These are phyloP conservation scores for Urechis unicinctus DNA, from an alignment of 2,888 invertebrate species.

Conservation along the genomic window DNA sequence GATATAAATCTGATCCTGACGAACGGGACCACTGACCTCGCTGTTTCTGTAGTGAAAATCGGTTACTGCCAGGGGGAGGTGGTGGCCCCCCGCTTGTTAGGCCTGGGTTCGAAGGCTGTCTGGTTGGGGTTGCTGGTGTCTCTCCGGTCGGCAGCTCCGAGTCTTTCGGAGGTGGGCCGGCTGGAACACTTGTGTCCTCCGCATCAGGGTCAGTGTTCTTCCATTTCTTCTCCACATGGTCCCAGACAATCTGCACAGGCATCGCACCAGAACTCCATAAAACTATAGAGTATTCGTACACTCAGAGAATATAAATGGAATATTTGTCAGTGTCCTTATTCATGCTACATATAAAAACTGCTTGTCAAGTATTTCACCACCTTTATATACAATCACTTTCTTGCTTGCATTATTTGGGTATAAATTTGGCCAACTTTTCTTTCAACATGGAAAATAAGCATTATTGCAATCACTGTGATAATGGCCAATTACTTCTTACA, in stretches of 20 bases:
- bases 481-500: too few species aligned
- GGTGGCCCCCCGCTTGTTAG: constrained; percentile 22
- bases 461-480: too few species aligned
- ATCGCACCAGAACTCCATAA: too few species aligned
- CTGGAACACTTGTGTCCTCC: constrained; percentile 47
- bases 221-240: constrained; percentile 80
- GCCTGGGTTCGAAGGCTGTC: not conserved
- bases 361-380: too few species aligned
- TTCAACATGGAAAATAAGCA: not conserved
- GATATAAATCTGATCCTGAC: too few species aligned
- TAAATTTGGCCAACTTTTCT: not conserved
- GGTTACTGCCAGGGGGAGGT: constrained; percentile 36
- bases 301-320: too few species aligned
- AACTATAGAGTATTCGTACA: too few species aligned
- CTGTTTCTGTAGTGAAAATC: constrained; percentile 38
- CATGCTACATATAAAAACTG: too few species aligned
- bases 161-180: constrained; percentile 40
- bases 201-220: constrained; percentile 71
- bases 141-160: constrained; percentile 22
- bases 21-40: constrained; percentile 40
- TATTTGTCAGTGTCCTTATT: too few species aligned
- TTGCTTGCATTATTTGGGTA: too few species aligned
- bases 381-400: too few species aligned
- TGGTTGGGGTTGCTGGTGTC: not conserved
- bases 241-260: constrained; percentile 84